Evolutionary conservation across 2,888 invertebrate genomes (phyloP), one percentile per base, ranked within the genome.

Genomic region (Diplolepis rosae): DNA sequence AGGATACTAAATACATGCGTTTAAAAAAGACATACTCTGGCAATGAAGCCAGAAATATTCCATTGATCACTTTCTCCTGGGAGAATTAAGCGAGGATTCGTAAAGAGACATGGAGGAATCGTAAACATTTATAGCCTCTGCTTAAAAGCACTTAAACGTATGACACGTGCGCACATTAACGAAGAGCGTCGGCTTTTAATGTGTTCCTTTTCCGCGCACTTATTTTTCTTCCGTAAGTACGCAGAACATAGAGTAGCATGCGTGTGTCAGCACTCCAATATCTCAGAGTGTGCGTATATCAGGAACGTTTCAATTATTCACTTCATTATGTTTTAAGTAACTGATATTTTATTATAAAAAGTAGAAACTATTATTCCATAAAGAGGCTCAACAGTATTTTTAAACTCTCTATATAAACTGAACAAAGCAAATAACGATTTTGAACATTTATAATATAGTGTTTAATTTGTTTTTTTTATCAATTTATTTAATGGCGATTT

Each of bases 261-360:
- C 67, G 71, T 73, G 71, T 71, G 73, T 73, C 73, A 73, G 71
- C 71, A 66, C 68, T 73, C 70, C 52, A 69, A 24, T 13, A 6
- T 6, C 45, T 15, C 11, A 9, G 1, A 39, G n/a, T n/a, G n/a
- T 39, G 7, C 11, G 35, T 39, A 13, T 4, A 9, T 18, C 15
- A 18, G 18, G 9, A 7, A 2, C 15, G 18, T 1, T 45, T 18
- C 9, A n/a, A n/a, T n/a, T n/a, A n/a, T n/a, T n/a, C n/a, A n/a
- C n/a, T n/a, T n/a, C n/a, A n/a, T n/a, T n/a, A n/a, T n/a, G n/a
- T n/a, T n/a, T n/a, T n/a, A n/a, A n/a, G n/a, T n/a, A n/a, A n/a
- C n/a, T n/a, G n/a, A n/a, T n/a, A n/a, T n/a, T n/a, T n/a, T n/a
- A n/a, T n/a, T n/a, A n/a, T n/a, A n/a, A n/a, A n/a, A n/a, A n/a